A percentile compares a stretch with the other conserved stretches of the same genome.
Conservation (phyloP, 2,113 vertebrate species). For the Marcusenius ussheri region DNA sequence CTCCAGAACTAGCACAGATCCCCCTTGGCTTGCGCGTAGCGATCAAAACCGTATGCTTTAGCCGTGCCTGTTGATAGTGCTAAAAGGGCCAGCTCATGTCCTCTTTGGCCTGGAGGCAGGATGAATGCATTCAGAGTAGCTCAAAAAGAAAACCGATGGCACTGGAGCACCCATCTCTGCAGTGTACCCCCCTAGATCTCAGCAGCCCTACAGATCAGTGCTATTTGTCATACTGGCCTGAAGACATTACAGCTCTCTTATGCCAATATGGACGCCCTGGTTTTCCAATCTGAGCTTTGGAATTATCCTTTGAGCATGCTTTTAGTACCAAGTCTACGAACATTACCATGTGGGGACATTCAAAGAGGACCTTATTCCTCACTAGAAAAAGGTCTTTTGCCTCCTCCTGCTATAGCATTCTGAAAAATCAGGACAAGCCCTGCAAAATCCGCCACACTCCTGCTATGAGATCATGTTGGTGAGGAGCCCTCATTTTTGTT, state of each 20-base stretch:
- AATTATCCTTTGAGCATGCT: not conserved
- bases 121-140: not conserved
- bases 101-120: not conserved
- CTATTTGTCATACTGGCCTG: not conserved
- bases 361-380: not conserved
- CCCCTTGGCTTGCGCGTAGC: not conserved
- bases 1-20: conserved; percentile 11
- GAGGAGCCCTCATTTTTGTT: not conserved
- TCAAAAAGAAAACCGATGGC: not conserved
- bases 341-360: not conserved
- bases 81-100: not conserved
- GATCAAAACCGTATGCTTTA: not conserved
- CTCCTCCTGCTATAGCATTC: not conserved
- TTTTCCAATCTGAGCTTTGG: not conserved
- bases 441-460: not conserved
- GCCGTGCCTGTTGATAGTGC: not conserved
- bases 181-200: not conserved
- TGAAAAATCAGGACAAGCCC: not conserved
- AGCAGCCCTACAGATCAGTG: not conserved
- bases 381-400: not conserved
- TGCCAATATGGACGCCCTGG: not conserved
- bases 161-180: not conserved
- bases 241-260: not conserved
- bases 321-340: not conserved
- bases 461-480: not conserved